Base-by-base conservation (phyloP, 1,140 invertebrate genomes). In the Trichonephila clavata region DNA sequence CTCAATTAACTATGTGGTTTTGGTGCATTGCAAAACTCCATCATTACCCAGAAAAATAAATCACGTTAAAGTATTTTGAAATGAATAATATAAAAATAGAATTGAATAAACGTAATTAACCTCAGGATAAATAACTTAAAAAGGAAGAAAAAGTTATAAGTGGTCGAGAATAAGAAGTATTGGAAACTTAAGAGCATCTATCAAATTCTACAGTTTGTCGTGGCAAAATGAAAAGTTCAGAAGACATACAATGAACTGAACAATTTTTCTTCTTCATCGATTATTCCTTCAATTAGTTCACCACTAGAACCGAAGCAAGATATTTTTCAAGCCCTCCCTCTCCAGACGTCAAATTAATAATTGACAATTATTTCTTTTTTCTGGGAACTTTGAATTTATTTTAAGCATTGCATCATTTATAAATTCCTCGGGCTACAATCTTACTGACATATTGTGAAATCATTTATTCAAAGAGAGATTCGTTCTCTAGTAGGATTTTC, bases 281-380 rank as follows among this genome's bases (percentile, higher is more conserved):
- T 86, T 86, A 86, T 61, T 86, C 20, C 57, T 61, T 57, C 60
- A 86, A 86, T 86, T 86, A 86, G 63, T 86, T 86, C 84, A 61
- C 57, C 84, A 61, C 60, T 27, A 39, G 60, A 86, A 60, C 84
- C n/a, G 18, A 86, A 63, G 60, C 24, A 61, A 8, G 60, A 20
- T 57, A 86, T 86, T 86, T 86, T 83, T 83, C 81, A 86, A 61
- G 7, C n/a, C 20, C 21, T 86, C 6, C 21, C 59, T 39, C 84
- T 16, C 60, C 5, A 27, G 24, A 63, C 61, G 84, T 32, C 57
- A 60, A n/a, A 60, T 86, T 86, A 86, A 86, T 63, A 77, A 16
- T 77, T 77, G 71, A 77, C 71, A 77, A 77, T 86, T 27, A 43
- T 57, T 83, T 83, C n/a, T n/a, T n/a, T 59, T 3, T n/a, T 39